phyloP scores from a whole-genome alignment of 2,113 vertebrate genomes.

The Catagonus wagneri region DNA sequence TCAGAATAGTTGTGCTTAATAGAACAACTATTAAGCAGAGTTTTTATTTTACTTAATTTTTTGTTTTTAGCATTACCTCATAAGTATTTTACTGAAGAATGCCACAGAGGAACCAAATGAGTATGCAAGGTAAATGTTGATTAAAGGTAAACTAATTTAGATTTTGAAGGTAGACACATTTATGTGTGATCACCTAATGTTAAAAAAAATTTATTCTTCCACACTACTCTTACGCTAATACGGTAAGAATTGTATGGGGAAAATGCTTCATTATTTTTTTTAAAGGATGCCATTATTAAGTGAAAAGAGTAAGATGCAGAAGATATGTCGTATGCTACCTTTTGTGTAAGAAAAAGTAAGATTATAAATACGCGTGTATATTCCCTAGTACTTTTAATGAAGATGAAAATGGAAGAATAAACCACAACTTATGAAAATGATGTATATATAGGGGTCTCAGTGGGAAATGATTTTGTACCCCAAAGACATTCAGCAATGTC shows the following conservation, averaged over 20 bases:
- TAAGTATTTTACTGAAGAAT: slow-evolving; percentile 94
- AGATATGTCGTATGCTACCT: background rate
- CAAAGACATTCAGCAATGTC: background rate
- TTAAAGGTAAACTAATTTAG: slow-evolving; percentile 64
- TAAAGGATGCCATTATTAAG: background rate
- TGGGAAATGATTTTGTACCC: background rate
- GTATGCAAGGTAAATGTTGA: slow-evolving; percentile 92
- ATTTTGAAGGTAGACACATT: slow-evolving; percentile 58
- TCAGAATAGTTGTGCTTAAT: too few species aligned
- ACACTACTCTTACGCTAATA: background rate
- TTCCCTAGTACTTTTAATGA: slow-evolving; percentile 7
- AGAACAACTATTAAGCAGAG: slow-evolving; percentile 30
- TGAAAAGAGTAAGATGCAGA: background rate
- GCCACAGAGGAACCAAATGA: slow-evolving; percentile 95
- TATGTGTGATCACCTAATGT: slow-evolving; percentile 1
- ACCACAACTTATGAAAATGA: background rate
- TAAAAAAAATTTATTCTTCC: background rate
- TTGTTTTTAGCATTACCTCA: slow-evolving; percentile 92
- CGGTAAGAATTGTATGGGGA: slow-evolving; percentile 6
- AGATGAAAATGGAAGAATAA: slow-evolving; percentile 41
- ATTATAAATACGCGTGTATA: background rate
- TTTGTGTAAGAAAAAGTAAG: background rate
- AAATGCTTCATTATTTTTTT: slow-evolving; percentile 47
- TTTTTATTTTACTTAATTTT: slow-evolving; percentile 81
- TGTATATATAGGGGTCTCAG: background rate